Percentiles rank a stretch among this genome's conserved stretches.
These are phyloP conservation scores for Papilio helenus DNA, from an alignment of 1,140 invertebrate species.

Conservation along the genomic window DNA sequence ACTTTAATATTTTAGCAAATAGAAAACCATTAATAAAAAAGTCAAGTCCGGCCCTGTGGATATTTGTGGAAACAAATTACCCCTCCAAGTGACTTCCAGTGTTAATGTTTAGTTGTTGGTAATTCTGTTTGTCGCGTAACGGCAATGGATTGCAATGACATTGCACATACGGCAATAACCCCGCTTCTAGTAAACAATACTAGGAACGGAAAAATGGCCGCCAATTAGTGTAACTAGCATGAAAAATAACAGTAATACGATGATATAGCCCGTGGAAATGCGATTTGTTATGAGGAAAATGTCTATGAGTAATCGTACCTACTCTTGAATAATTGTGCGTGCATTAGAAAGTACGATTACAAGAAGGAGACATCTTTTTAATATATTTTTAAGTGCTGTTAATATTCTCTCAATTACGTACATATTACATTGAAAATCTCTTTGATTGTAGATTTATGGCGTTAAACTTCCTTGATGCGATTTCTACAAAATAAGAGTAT, in stretches of 20 bases:
- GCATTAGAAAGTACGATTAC: not conserved
- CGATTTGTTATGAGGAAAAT: conserved; percentile 28
- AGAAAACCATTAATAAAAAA: too few species aligned
- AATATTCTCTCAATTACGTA: too few species aligned
- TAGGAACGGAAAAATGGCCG: conserved; percentile 31
- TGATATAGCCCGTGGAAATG: not conserved
- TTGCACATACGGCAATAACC: conserved; percentile 17
- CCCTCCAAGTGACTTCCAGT: not conserved
- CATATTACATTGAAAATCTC: too few species aligned
- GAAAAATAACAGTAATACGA: conserved; percentile 24
- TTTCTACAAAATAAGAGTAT: not conserved
- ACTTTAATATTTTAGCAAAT: not conserved
- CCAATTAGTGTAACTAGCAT: conserved; percentile 30
- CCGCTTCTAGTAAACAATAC: conserved; percentile 21
- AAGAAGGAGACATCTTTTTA: not conserved
- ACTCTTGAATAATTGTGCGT: not conserved
- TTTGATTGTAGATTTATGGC: too few species aligned
- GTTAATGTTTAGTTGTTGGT: not conserved
- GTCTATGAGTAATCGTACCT: not conserved
- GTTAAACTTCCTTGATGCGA: not conserved
- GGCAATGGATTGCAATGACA: conserved; percentile 12
- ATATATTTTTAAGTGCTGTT: too few species aligned
- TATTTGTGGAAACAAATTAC: too few species aligned
- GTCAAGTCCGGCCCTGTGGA: too few species aligned
- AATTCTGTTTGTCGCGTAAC: not conserved